Conservation (phyloP, 1,140 invertebrate species). For the Nomia melanderi region DNA sequence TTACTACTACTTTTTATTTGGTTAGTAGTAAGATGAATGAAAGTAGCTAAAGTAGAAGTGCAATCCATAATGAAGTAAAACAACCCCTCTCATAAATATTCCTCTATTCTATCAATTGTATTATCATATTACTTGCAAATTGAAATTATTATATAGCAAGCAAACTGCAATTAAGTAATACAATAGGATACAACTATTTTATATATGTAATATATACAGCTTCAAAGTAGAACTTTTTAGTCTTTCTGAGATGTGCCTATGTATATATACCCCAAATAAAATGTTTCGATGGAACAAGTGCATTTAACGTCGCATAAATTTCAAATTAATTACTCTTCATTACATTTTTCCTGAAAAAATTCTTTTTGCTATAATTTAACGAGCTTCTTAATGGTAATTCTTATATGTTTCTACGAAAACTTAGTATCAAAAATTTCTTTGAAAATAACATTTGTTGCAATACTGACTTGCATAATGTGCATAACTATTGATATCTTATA, state of each 20-base stretch:
- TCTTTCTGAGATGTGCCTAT: conserved; percentile 61
- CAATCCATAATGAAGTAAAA: conserved; percentile 16
- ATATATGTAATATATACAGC: conserved; percentile 11
- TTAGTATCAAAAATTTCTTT: conserved; percentile 7
- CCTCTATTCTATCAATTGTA: background rate
- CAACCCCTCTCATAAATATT: conserved; percentile 5
- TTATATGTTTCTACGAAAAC: conserved; percentile 16
- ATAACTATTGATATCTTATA: conserved; percentile 34
- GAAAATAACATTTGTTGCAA: conserved; percentile 53
- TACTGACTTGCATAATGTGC: conserved; percentile 64
- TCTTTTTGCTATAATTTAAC: background rate
- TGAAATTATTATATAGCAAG: background rate
- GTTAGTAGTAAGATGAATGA: conserved; percentile 45
- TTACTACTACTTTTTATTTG: conserved; percentile 32
- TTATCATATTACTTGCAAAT: conserved; percentile 12
- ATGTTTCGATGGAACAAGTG: conserved; percentile 20
- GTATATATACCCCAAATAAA: conserved; percentile 23
- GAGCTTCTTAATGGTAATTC: background rate
- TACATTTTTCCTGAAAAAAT: background rate
- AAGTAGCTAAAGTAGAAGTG: conserved; percentile 42
- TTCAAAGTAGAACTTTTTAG: conserved; percentile 21
- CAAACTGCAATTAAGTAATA: conserved; percentile 11
- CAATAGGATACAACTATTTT: background rate
- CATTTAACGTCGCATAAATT: background rate
- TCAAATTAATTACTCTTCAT: conserved; percentile 14